Evolutionary conservation across 2,113 vertebrate genomes (phyloP), one percentile per base, ranked within the genome.

Genomic region (Petroica traversi): DNA sequence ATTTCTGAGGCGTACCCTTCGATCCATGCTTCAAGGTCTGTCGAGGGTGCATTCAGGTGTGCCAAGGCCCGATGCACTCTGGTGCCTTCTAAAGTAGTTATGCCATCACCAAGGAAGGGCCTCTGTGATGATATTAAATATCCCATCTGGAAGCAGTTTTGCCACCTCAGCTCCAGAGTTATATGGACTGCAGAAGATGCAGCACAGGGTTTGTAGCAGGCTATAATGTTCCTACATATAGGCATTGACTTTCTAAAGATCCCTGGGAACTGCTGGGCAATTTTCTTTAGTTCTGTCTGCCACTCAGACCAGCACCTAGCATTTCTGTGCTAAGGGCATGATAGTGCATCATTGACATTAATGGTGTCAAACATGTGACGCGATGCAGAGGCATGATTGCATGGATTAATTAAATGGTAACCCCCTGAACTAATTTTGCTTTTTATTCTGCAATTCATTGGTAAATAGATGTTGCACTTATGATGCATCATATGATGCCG

Each of bases 1-100:
- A 94, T 93, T 96, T 94, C 85, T 85, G 67, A 95, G 79, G 81
- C 89, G n/a, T 90, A 51, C 46, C 41, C 59, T 96, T 96, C 19
- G 40, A 94, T 94, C 85, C 58, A 22, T 25, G 62, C 93, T 92
- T 93, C 92, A 94, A 29, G 93, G 89, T 95, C 92, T 96, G 93
- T 93, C 6, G 1, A 95, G 62, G 71, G 75, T 95, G 88, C 88
- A 83, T 34, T 94, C 85, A 88, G 59, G 74, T 95, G 78, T 94
- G 85, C 75, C 2, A 7, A 83, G 25, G 67, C 14, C 80, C 74
- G 94, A 94, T 66, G 92, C 75, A 88, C 88, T 90, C 51, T 83
- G 52, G 46, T 92, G 85, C 87, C 43, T 96, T 59, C 78, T 69
- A 51, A 93, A 94, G 74, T 46, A 91, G 52, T 80, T 87, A 36